Evolutionary conservation across 2,888 invertebrate genomes (phyloP).

Genomic region (Anthophora plumipes): DNA sequence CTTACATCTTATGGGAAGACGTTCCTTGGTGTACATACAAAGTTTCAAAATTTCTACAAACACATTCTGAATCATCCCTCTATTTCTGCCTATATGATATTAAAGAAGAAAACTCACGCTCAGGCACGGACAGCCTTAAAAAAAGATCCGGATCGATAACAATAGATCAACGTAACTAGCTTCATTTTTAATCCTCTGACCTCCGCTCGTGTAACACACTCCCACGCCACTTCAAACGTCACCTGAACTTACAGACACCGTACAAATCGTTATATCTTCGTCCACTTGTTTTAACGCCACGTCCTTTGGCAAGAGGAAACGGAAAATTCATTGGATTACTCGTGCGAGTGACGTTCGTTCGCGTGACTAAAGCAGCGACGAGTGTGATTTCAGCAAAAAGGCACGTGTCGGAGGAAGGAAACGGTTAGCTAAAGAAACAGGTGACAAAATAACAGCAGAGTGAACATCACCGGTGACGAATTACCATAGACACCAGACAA

Average conservation of each 20-base stretch:
- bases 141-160: neutral
- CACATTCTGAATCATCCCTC: no score
- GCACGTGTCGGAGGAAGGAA: slow-evolving; percentile 45
- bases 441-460: slow-evolving; percentile 20
- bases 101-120: no score
- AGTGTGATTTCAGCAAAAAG: slow-evolving; percentile 18
- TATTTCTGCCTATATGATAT: no score
- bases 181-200: neutral
- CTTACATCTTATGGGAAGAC: no score
- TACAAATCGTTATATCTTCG: neutral
- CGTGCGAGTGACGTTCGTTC: neutral
- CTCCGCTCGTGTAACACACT: neutral
- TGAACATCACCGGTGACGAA: slow-evolving; percentile 9
- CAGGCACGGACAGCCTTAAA: neutral
- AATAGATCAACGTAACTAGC: neutral
- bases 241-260: neutral
- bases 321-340: slow-evolving; percentile 1
- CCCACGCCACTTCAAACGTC: neutral
- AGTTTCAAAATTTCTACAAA: no score
- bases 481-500: slow-evolving; percentile 36
- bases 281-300: slow-evolving; percentile 1
- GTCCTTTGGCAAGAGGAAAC: neutral
- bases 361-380: neutral
- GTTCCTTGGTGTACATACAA: no score
- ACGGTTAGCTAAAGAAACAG: slow-evolving; percentile 23